Base-by-base conservation (phyloP, 2,113 vertebrate genomes). In the Ptyas mucosa region DNA sequence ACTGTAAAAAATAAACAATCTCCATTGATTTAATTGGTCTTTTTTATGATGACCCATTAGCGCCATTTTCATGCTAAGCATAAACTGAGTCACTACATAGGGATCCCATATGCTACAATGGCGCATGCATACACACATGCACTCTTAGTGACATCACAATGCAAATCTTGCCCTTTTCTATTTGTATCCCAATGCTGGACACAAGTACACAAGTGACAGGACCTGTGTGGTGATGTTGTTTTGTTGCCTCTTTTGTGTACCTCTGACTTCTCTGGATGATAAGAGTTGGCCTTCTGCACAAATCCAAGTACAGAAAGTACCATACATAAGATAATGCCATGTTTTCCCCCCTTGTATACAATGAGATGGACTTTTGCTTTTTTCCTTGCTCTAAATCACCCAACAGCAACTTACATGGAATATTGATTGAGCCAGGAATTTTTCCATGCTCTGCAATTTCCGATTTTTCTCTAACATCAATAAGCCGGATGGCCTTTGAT, bases 391-490 rank as follows among this genome's bases (percentile, higher is more conserved):
- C 43, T 26, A 21, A n/a, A 93, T 5, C 14, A 58, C 26, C 26
- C 85, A 58, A 1, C 51, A 15, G 0, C 20, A 88, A 98, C 99
- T 99, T 97, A 99, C 99, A 0, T 20, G 99, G 99, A 39, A 99
- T 98, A 92, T 98, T 99, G 81, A 99, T 26, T 2, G 99, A 98
- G 0, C 98, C 98, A 0, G 98, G 99, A 94, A 99, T 99, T 95
- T 95, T 96, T 85, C 99, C 99, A 89, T 97, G 97, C 61, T 98
- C 98, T 26, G 98, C 93, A 85, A 99, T 96, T 97, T 99, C 99
- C 98, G 98, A 99, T 18, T 98, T 97, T 90, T 99, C 99, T 94
- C 99, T 97, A 89, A 99, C 99, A 88, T 99, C 99, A 91, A 99
- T 98, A 85, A 98, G 96, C 3, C 98, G 97, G 93, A 97, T 94